Percentiles rank a stretch among this genome's conserved stretches.
Conservation (phyloP, 2,888 invertebrate genomes). For the Tenodera sinensis region DNA sequence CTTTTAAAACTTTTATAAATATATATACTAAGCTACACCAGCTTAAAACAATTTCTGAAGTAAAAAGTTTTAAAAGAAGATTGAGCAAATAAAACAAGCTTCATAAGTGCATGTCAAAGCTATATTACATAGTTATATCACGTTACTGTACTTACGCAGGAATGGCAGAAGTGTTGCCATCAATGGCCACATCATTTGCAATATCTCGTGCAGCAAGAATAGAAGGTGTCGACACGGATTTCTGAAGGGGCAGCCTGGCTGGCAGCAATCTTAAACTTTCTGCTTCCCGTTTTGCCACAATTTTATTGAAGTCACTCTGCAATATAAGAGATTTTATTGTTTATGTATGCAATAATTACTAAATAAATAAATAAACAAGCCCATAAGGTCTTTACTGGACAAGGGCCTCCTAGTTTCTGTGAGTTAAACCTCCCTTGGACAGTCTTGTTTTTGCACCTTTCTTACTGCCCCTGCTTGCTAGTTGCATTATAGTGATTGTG, state of each 20-base stretch:
- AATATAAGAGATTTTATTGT: conserved; percentile 30
- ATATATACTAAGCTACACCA: background rate
- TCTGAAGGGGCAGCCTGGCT: conserved; percentile 76
- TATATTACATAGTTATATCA: background rate
- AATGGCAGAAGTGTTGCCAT: conserved; percentile 49
- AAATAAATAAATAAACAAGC: too few relatives aligned
- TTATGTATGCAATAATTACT: background rate
- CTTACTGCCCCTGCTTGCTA: too few relatives aligned
- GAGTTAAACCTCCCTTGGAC: too few relatives aligned
- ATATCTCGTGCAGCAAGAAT: conserved; percentile 69
- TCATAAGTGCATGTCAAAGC: background rate
- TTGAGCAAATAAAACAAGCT: background rate
- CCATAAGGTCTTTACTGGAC: too few relatives aligned
- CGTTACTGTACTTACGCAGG: conserved; percentile 24
- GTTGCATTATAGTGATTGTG: too few relatives aligned
- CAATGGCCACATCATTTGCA: conserved; percentile 52
- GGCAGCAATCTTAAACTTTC: conserved; percentile 53
- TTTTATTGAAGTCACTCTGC: conserved; percentile 71
- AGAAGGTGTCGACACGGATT: conserved; percentile 86
- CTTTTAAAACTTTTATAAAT: background rate
- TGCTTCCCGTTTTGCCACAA: conserved; percentile 58
- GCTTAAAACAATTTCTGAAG: background rate
- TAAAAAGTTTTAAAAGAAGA: background rate
- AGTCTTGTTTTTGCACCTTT: too few relatives aligned
- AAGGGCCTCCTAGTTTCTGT: too few relatives aligned